Evolutionary conservation across 53 echinoderm and acorn worm genomes (phyloP).

Genomic region (Paracentrotus lividus): DNA sequence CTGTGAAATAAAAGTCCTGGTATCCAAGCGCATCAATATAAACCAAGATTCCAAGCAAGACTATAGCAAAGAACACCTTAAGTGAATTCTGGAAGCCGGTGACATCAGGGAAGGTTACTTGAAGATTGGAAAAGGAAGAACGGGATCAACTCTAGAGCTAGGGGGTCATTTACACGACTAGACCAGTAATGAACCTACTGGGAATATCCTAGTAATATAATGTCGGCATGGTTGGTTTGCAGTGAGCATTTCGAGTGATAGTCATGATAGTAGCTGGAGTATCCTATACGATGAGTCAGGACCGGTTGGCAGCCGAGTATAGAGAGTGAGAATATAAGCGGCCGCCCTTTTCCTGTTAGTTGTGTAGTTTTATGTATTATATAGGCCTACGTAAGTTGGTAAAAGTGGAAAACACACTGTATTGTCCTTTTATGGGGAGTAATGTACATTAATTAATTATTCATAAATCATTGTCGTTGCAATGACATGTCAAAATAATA

Average conservation of each 20-base stretch:
- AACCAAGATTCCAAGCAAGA: too few relatives aligned
- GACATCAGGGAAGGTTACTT: not conserved
- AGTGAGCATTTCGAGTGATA: not conserved
- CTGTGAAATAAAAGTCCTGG: not conserved
- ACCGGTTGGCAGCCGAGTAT: not conserved
- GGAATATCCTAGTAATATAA: not conserved
- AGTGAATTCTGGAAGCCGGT: not conserved
- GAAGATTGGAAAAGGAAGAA: conserved; percentile 22
- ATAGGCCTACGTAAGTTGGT: not conserved
- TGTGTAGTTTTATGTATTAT: not conserved
- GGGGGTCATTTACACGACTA: not conserved
- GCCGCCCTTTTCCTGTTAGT: not conserved
- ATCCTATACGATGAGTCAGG: conserved; percentile 1
- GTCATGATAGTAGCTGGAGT: not conserved
- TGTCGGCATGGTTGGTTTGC: not conserved
- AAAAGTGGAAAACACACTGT: not conserved
- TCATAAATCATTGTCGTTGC: not conserved
- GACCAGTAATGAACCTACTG: not conserved
- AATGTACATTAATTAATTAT: not conserved
- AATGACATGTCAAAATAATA: not conserved
- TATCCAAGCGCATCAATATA: too few relatives aligned
- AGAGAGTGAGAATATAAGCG: not conserved
- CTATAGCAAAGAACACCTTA: not conserved
- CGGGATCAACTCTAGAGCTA: not conserved
- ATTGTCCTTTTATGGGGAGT: not conserved